phyloP scores from a whole-genome alignment of 2,797 vertebrate species.

The Australoheros facetus region DNA sequence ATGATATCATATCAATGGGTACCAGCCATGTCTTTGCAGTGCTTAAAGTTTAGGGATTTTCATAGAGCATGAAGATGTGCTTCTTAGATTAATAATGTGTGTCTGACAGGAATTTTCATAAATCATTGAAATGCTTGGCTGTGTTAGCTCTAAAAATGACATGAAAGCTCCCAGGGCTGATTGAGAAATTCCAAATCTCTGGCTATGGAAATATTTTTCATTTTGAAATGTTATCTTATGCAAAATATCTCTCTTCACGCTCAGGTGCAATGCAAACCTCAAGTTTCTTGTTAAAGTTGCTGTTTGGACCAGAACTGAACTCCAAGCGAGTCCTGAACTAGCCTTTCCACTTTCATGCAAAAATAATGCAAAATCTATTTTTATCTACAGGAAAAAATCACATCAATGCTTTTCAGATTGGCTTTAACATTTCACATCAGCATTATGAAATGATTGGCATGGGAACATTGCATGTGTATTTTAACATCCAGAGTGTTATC shows the following conservation, averaged over 20 bases:
- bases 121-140: not conserved
- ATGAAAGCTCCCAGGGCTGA: not conserved
- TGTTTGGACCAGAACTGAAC: not conserved
- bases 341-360: not conserved
- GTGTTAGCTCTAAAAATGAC: not conserved
- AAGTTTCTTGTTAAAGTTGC: not conserved
- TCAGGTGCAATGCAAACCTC: not conserved
- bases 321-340: not conserved
- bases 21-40: not conserved
- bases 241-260: not conserved
- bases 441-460: slow-evolving; percentile 49
- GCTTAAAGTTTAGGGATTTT: not conserved
- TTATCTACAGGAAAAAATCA: slow-evolving; percentile 15
- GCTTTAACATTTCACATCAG: slow-evolving; percentile 50
- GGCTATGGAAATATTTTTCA: not conserved
- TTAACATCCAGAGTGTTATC: slow-evolving; percentile 21
- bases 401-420: slow-evolving; percentile 22
- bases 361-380: not conserved
- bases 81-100: not conserved
- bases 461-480: slow-evolving; percentile 44
- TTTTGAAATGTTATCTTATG: not conserved
- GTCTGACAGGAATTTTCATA: not conserved
- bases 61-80: not conserved
- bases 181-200: not conserved
- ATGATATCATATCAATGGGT: not conserved